Base-by-base conservation (phyloP, 2,888 invertebrate genomes). In the Enchytraeus crypticus region DNA sequence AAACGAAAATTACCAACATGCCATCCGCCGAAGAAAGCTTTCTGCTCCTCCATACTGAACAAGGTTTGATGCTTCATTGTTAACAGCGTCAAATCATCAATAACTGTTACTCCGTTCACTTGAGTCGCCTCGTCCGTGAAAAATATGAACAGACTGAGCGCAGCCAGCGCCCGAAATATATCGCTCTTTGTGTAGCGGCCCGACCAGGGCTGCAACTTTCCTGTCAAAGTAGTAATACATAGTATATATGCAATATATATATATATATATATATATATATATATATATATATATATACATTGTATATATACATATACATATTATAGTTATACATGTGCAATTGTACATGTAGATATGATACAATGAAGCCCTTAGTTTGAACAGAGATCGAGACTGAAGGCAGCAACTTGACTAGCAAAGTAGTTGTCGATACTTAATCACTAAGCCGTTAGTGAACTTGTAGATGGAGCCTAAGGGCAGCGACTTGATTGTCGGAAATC, bases 21-120 rank as follows among this genome's bases (percentile, higher is more conserved):
- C 65, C 65, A 65, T 54, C 61, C 51, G 23, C 63, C 61, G 43
- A 33, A 56, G 51, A 63, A 63, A 5, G 54, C 54, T 51, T 57
- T 63, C 53, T 61, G 63, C n/a, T 65, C 65, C 3, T 61, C 63
- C 8, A 65, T 21, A 0, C 55, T 46, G 11, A 61, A 57, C 18
- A 56, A 45, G 4, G 43, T 56, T 33, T 61, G 49, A 26, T 65
- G 65, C 38, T 59, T 63, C 53, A 61, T 51, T 47, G 53, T 56
- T 49, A 63, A 55, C 34, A 61, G 55, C 32, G 61, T 58, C 23
- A 61, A 53, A 47, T 65, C 65, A 45, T 63, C 54, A 45, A 65
- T 27, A 59, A 55, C 49, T 58, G 53, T 27, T n/a, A 63, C n/a
- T 0, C 65, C 65, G 61, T 61, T 61, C 14, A 65, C 61, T 47